A percentile compares a stretch with the other conserved stretches of the same genome.
Evolutionary conservation across 2,888 invertebrate species (phyloP).

Genomic region (Chalcis sispes): DNA sequence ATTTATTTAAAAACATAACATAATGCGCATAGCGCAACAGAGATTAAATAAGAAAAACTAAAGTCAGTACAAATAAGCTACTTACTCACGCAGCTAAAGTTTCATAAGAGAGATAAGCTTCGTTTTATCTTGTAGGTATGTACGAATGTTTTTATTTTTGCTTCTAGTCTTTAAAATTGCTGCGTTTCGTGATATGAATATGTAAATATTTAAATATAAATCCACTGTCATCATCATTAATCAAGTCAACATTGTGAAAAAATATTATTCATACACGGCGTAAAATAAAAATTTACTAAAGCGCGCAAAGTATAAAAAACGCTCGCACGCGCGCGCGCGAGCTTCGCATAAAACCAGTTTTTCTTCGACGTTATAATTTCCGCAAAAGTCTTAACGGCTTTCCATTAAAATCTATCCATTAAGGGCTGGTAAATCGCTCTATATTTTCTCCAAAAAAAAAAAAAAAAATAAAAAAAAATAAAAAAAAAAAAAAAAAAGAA

Average conservation of each 20-base stretch:
- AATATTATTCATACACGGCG: too few species aligned
- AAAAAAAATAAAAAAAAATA: background rate
- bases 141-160: constrained; percentile 14
- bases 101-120: constrained; percentile 32
- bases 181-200: background rate
- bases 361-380: background rate
- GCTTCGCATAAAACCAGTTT: too few species aligned
- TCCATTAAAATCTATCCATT: too few species aligned
- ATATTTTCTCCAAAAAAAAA: background rate
- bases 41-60: constrained; percentile 13
- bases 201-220: constrained; percentile 21
- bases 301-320: too few species aligned
- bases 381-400: background rate
- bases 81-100: constrained; percentile 39
- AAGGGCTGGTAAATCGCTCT: too few species aligned
- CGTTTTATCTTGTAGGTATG: constrained; percentile 33
- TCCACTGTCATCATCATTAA: too few species aligned
- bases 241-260: too few species aligned
- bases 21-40: constrained; percentile 5
- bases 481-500: background rate
- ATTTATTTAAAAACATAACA: background rate
- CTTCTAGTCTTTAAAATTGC: background rate
- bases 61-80: constrained; percentile 24
- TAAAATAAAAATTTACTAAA: too few species aligned
- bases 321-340: too few species aligned